phyloP scores from a whole-genome alignment of 2,888 invertebrate species.

The Pteria penguin region DNA sequence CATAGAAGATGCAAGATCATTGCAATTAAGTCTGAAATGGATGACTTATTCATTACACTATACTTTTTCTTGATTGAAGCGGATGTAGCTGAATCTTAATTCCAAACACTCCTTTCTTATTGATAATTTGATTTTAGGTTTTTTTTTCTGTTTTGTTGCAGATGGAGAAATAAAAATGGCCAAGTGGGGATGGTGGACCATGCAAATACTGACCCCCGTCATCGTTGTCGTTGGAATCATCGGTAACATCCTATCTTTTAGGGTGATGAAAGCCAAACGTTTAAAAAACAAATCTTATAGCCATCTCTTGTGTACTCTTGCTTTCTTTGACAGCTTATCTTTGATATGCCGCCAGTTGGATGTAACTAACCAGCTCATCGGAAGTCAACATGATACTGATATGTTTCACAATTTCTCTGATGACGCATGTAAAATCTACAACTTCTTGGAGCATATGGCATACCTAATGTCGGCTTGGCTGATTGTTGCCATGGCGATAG shows the following conservation, averaged over 20 bases:
- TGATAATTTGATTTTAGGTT: too few species aligned
- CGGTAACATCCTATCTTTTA: slow-evolving; percentile 71
- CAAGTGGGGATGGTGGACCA: slow-evolving; percentile 69
- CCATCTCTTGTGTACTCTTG: slow-evolving; percentile 74
- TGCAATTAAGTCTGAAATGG: too few species aligned
- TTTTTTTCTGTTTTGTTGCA: too few species aligned
- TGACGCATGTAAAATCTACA: slow-evolving; percentile 69
- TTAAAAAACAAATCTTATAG: slow-evolving; percentile 75
- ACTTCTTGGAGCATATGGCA: slow-evolving; percentile 69
- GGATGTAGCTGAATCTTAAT: too few species aligned
- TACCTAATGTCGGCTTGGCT: slow-evolving; percentile 77
- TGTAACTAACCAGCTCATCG: slow-evolving; percentile 55
- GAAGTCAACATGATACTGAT: slow-evolving; percentile 24
- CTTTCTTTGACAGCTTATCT: slow-evolving; percentile 73
- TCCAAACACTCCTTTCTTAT: too few species aligned
- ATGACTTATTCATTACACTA: too few species aligned
- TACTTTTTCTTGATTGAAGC: too few species aligned
- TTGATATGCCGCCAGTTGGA: slow-evolving; percentile 61
- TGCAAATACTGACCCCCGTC: slow-evolving; percentile 68
- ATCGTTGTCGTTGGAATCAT: slow-evolving; percentile 70
- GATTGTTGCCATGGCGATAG: slow-evolving; percentile 75
- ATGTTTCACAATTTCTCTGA: slow-evolving; percentile 61
- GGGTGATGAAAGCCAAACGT: slow-evolving; percentile 73
- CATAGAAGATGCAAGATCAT: too few species aligned
- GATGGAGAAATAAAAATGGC: neutral